Evolutionary conservation across 2,113 vertebrate genomes (phyloP), one percentile per base, ranked within the genome.

Genomic region (Illadopsis cleaveri): DNA sequence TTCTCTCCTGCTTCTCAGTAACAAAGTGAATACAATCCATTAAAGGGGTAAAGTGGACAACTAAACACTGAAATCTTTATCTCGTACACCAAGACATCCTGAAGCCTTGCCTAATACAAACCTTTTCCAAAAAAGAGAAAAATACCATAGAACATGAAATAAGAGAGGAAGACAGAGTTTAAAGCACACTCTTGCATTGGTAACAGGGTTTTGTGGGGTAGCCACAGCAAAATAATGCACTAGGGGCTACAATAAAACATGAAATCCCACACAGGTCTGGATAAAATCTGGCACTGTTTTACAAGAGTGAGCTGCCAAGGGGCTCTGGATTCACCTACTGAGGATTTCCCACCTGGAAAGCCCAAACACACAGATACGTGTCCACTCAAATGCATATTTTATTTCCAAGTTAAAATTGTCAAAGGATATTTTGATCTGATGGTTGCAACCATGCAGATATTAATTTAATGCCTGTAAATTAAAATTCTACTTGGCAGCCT

Each of bases 361-460:
- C 6, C 38, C 64, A 70, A 22, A 58, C 7, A 27, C 10, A 17
- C 60, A 51, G 12, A 3, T 5, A 4, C 0, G 0, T 23, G 17
- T 35, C 44, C 0, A 1, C 38, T 50, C 47, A 21, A 62, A 75
- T 23, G 21, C 16, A 8, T 18, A 23, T 53, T 79, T 92, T 72
- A 58, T 9, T 77, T 93, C 66, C 76, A 57, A 57, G 31, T 82
- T 76, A 75, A 50, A 89, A 38, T 61, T 37, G 21, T 58, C 5
- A 0, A 42, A 48, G 16, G 47, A 60, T 35, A 62, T 38, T 54
- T 78, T 82, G 47, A n/a, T 69, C 57, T 85, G 69, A 86, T 79
- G 70, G 47, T 30, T 88, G 45, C 70, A 89, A 84, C 75, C 15
- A 28, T 33, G 38, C 9, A 86, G 66, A 58, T 72, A 82, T 12